Evolutionary conservation across 2,888 invertebrate species (phyloP).

Genomic region (Rotaria macrura): DNA sequence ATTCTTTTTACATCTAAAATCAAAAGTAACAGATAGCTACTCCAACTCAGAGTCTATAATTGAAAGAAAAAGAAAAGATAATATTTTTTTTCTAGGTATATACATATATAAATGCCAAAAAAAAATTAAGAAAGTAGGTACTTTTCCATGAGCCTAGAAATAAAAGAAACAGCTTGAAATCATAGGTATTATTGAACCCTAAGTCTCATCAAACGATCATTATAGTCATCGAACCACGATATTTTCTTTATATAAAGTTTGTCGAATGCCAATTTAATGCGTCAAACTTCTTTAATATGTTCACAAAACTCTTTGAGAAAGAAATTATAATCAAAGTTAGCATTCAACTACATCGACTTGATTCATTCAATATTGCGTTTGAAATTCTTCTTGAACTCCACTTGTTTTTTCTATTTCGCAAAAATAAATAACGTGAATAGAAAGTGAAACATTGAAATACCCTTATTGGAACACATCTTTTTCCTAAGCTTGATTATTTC

Average conservation of each 20-base stretch:
- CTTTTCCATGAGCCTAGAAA: background rate
- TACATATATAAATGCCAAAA: too few species aligned
- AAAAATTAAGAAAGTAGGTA: background rate
- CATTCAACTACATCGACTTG: too few species aligned
- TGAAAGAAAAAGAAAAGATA: background rate
- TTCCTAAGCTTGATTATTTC: too few species aligned
- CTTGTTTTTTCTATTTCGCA: too few species aligned
- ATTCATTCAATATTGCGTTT: too few species aligned
- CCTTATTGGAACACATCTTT: too few species aligned
- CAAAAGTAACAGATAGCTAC: background rate
- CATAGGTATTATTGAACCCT: background rate
- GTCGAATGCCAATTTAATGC: background rate
- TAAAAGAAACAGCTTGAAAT: too few species aligned
- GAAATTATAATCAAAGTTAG: too few species aligned
- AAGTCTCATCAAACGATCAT: background rate
- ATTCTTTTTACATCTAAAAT: background rate
- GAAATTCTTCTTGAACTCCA: too few species aligned
- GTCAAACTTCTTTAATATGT: background rate
- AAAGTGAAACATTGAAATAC: too few species aligned
- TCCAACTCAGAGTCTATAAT: background rate
- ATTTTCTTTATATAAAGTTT: background rate
- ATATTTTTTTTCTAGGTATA: background rate
- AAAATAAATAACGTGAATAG: too few species aligned
- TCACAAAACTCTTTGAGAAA: background rate
- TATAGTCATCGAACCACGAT: background rate